These are phyloP conservation scores for Pardosa pseudoannulata DNA, from an alignment of 2,888 invertebrate species.

Conservation along the genomic window DNA sequence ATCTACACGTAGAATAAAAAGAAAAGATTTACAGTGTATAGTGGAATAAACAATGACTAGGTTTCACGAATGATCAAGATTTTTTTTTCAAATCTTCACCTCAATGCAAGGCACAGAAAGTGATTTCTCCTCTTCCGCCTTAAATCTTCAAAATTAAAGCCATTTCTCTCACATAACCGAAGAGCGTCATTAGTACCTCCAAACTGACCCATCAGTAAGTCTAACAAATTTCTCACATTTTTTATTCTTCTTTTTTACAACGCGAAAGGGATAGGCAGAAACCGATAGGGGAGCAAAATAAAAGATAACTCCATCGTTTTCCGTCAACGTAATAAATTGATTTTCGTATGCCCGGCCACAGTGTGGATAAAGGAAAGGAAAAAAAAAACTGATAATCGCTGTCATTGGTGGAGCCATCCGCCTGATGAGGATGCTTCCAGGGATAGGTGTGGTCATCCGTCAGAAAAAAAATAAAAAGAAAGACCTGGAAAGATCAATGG, in stretches of 20 bases:
- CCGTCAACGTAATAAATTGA: constrained; percentile 6
- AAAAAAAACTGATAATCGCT: constrained; percentile 12
- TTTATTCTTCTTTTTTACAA: too few relatives aligned
- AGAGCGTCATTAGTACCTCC: not conserved
- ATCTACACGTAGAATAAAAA: too few relatives aligned
- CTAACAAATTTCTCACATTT: not conserved
- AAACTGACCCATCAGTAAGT: not conserved
- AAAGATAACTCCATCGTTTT: not conserved
- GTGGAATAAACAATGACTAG: too few relatives aligned
- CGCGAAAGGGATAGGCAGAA: too few relatives aligned
- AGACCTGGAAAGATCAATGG: constrained; percentile 8
- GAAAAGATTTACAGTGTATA: too few relatives aligned
- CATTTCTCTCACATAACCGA: not conserved
- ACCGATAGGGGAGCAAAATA: not conserved
- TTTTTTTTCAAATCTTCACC: too few relatives aligned
- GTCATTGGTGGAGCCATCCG: constrained; percentile 17
- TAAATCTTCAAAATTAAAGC: not conserved
- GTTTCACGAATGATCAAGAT: too few relatives aligned
- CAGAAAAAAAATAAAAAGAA: constrained; percentile 1
- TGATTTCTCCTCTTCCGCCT: too few relatives aligned
- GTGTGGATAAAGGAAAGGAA: not conserved
- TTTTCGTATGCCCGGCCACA: constrained; percentile 14
- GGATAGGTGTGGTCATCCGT: constrained; percentile 13
- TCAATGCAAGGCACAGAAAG: too few relatives aligned
- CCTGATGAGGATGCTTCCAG: constrained; percentile 9